A percentile compares a stretch with the other conserved stretches of the same genome.
phyloP scores from a whole-genome alignment of 2,888 invertebrate genomes.

The Liopterus haemorrhoidalis region DNA sequence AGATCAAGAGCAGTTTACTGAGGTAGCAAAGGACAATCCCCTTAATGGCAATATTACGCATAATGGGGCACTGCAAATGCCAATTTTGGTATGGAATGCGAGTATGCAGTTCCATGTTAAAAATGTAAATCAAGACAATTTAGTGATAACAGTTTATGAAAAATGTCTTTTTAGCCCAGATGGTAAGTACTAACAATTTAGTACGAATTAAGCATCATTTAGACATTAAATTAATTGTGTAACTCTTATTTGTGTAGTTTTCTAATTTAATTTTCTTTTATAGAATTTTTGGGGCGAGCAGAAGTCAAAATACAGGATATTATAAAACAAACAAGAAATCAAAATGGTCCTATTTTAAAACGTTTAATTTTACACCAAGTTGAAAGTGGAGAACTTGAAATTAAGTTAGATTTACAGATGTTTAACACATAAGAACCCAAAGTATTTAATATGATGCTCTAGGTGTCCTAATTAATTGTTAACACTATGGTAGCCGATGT shows the following conservation, averaged over 20 bases:
- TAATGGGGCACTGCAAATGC: slow-evolving; percentile 40
- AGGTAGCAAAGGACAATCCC: slow-evolving; percentile 49
- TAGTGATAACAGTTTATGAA: slow-evolving; percentile 65
- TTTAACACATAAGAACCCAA: slow-evolving; percentile 45
- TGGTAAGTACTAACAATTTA: slow-evolving; percentile 47
- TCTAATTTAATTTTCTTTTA: slow-evolving; percentile 14
- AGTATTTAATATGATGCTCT: too few species aligned
- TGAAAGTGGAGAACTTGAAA: slow-evolving; percentile 59
- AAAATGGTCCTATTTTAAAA: slow-evolving; percentile 59
- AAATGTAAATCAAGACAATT: slow-evolving; percentile 60
- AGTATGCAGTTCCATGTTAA: slow-evolving; percentile 72
- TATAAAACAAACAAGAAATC: slow-evolving; percentile 51
- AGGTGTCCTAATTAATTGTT: too few species aligned
- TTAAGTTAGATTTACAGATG: slow-evolving; percentile 65
- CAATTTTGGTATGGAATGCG: slow-evolving; percentile 61
- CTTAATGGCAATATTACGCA: slow-evolving; percentile 40
- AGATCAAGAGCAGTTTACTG: slow-evolving; percentile 63
- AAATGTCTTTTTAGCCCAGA: slow-evolving; percentile 67
- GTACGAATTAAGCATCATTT: neutral
- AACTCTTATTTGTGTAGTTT: too few species aligned
- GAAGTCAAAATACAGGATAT: slow-evolving; percentile 62
- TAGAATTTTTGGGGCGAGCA: slow-evolving; percentile 66
- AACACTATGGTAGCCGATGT: too few species aligned
- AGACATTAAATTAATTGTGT: slow-evolving; percentile 9
- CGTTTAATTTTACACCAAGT: slow-evolving; percentile 62